Evolutionary conservation across 1,140 invertebrate species (phyloP).

Genomic region (Megalopta genalis): DNA sequence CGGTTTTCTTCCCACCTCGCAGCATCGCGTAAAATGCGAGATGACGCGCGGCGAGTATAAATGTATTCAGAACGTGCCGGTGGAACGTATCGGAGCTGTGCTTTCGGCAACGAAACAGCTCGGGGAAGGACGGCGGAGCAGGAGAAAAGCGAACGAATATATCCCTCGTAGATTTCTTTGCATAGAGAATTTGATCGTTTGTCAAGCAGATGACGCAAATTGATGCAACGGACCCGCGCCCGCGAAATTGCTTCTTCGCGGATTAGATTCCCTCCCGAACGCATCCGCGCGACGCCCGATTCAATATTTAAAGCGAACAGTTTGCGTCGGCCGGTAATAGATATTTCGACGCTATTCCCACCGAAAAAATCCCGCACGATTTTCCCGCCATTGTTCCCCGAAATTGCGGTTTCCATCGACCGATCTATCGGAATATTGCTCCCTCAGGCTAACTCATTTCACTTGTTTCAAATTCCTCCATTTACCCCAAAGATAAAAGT

Average conservation of each 20-base stretch:
- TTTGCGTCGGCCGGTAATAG: slow-evolving; percentile 9
- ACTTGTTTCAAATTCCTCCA: not conserved
- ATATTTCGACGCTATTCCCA: slow-evolving; percentile 3
- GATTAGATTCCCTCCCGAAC: slow-evolving; percentile 49
- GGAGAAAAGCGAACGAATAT: slow-evolving; percentile 20
- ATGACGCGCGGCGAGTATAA: slow-evolving; percentile 62
- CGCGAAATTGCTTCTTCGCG: slow-evolving; percentile 68
- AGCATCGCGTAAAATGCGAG: slow-evolving; percentile 69
- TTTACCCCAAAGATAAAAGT: too few species aligned
- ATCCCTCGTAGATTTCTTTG: slow-evolving; percentile 70
- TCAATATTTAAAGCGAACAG: slow-evolving; percentile 26
- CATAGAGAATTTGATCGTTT: slow-evolving; percentile 77
- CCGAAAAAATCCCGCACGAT: not conserved
- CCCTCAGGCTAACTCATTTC: not conserved
- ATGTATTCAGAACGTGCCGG: slow-evolving; percentile 72
- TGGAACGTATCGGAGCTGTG: slow-evolving; percentile 34
- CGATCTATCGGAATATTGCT: not conserved
- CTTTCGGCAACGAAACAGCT: slow-evolving; percentile 33
- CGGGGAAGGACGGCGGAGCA: slow-evolving; percentile 20
- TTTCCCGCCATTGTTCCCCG: not conserved
- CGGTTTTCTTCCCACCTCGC: slow-evolving; percentile 72
- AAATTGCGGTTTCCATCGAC: not conserved
- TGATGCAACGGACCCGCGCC: slow-evolving; percentile 66
- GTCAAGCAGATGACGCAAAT: slow-evolving; percentile 78
- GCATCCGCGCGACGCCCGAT: not conserved